phyloP scores from a whole-genome alignment of 2,888 invertebrate species.

The Pecten maximus region DNA sequence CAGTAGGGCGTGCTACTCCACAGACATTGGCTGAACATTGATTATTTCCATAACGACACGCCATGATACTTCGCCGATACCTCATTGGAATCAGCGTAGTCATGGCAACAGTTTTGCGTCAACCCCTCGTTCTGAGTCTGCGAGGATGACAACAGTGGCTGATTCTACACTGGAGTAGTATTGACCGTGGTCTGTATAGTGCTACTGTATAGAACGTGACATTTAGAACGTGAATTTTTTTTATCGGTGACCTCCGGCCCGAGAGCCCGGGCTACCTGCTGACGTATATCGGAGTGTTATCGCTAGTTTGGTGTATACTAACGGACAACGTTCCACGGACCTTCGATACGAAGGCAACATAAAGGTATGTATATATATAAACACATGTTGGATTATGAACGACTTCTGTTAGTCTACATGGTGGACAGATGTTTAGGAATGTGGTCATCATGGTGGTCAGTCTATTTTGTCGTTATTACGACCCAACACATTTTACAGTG shows the following conservation, averaged over 20 bases:
- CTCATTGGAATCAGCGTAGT: not conserved
- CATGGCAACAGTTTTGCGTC: constrained; percentile 28
- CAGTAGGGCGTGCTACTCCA: constrained; percentile 20
- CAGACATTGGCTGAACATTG: constrained; percentile 23
- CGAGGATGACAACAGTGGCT: not conserved
- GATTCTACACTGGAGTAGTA: not conserved
- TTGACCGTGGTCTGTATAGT: not conserved
- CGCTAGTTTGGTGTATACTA: not conserved
- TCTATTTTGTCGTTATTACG: not conserved
- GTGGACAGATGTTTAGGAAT: not conserved
- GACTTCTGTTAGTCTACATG: not conserved
- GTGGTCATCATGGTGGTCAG: not conserved
- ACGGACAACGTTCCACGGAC: not conserved
- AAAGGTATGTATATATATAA: not conserved
- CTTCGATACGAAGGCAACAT: not conserved
- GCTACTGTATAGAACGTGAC: constrained; percentile 21
- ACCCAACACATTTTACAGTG: too few species aligned
- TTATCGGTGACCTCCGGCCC: not conserved
- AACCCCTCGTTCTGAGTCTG: constrained; percentile 25
- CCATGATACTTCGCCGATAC: not conserved
- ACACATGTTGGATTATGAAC: not conserved
- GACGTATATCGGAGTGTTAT: not conserved
- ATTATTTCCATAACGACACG: constrained; percentile 1
- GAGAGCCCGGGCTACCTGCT: not conserved
- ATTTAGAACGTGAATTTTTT: not conserved